phyloP scores from a whole-genome alignment of 2,888 invertebrate species.

The Physocephala rufipes region DNA sequence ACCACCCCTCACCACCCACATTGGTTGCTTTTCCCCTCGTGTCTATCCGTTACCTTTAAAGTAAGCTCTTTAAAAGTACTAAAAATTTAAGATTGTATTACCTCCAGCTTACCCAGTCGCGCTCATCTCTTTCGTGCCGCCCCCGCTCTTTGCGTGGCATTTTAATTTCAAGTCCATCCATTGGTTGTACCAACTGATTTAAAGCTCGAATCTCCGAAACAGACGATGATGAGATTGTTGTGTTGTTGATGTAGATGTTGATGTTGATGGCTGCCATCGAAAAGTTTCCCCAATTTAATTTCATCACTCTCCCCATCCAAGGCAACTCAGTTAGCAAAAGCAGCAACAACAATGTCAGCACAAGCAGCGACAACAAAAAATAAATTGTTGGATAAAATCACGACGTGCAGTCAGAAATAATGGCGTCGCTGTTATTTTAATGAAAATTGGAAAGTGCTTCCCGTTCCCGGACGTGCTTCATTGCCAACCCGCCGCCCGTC shows the following conservation, averaged over 20 bases:
- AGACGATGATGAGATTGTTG: slow-evolving; percentile 30
- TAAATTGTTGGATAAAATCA: slow-evolving; percentile 38
- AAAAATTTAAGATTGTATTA: slow-evolving; percentile 26
- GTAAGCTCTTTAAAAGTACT: slow-evolving; percentile 18
- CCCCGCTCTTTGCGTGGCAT: no score
- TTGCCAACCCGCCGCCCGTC: background rate
- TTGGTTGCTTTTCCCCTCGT: no score
- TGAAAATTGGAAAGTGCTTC: slow-evolving; percentile 60
- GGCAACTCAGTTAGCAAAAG: slow-evolving; percentile 45
- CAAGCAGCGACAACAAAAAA: slow-evolving; percentile 28
- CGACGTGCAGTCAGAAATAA: slow-evolving; percentile 40
- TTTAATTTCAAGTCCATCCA: slow-evolving; percentile 38
- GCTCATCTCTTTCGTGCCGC: background rate
- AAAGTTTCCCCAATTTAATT: slow-evolving; percentile 63
- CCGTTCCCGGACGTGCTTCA: slow-evolving; percentile 29
- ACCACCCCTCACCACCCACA: no score
- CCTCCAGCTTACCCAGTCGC: background rate
- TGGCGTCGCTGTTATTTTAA: slow-evolving; percentile 59
- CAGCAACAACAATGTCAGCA: slow-evolving; percentile 13
- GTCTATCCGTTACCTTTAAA: background rate
- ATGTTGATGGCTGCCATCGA: slow-evolving; percentile 58
- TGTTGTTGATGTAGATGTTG: slow-evolving; percentile 45
- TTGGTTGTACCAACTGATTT: slow-evolving; percentile 17
- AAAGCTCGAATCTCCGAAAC: slow-evolving; percentile 5
- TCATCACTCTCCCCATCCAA: slow-evolving; percentile 58